Evolutionary conservation across 1,140 invertebrate species (phyloP), one percentile per base, ranked within the genome.

Genomic region (Zaprionus capensis): DNA sequence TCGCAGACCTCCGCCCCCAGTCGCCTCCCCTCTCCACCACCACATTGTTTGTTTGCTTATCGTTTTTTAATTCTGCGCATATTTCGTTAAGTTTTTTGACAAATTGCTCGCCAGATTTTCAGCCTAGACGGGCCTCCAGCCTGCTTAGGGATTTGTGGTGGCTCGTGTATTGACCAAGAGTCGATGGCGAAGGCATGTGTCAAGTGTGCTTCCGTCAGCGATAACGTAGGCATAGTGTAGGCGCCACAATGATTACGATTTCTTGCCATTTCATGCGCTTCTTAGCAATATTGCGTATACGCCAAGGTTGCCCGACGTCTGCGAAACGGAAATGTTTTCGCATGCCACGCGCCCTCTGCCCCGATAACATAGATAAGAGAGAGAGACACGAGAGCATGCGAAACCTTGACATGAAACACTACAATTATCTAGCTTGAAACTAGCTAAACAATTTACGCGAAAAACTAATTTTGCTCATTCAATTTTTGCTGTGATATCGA

Each of bases 41-140:
- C 26, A 24, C 24, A 9, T 26, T 20, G 2, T n/a, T 78, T 79
- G 64, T 81, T 84, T 84, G 75, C 68, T 85, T 85, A 86, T 86
- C 80, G 82, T 63, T 86, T 85, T 85, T 85, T 76, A 85, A 85
- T 85, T 44, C 82, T 73, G 82, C 55, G 66, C 58, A 79, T 71
- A 76, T 72, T 85, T 57, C n/a, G 72, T 69, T 49, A 69, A 74
- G 68, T 62, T 64, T 63, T 20, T 63, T 75, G 67, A 71, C 67
- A 71, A 75, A 75, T 75, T 41, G 53, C 36, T 26, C 1, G 46
- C 14, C 14, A 68, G 56, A 36, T 61, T 66, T 57, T 28, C 11
- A 20, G 11, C 56, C 55, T 56, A 46, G 38, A 34, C n/a, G 4
- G 5, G 34, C 44, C 34, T 24, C 31, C 36, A 55, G 56, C 11